Evolutionary conservation across 2,797 vertebrate species (phyloP).

Genomic region (Cossypha caffra): DNA sequence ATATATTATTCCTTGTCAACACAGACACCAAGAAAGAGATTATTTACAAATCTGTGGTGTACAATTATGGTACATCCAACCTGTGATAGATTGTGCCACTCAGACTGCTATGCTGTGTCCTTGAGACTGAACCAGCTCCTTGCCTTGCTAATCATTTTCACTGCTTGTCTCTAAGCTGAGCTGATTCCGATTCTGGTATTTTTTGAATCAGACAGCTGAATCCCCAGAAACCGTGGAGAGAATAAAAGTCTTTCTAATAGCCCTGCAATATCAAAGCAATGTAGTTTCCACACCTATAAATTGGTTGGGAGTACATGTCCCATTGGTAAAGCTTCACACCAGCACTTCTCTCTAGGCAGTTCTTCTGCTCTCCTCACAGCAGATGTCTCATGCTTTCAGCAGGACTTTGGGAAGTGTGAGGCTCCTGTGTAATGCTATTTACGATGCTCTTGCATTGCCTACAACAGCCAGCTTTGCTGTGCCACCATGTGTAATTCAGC

Average conservation of each 20-base stretch:
- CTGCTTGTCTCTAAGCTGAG: not conserved
- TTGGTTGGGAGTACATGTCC: not conserved
- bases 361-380: not conserved
- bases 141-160: conserved; percentile 33
- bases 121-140: conserved; percentile 28
- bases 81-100: conserved; percentile 40
- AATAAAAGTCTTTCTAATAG: not conserved
- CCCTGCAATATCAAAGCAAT: not conserved
- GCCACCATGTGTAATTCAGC: not conserved
- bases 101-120: not conserved
- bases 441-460: not conserved
- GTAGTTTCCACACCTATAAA: not conserved
- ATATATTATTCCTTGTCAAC: conserved; percentile 4
- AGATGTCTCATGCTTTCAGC: not conserved
- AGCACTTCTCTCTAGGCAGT: not conserved
- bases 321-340: not conserved
- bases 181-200: not conserved
- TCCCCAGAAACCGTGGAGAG: not conserved
- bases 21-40: conserved; percentile 9
- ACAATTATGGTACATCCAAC: conserved; percentile 18
- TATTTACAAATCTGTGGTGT: conserved; percentile 52
- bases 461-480: not conserved
- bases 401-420: not conserved
- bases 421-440: not conserved
- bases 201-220: not conserved